Percentiles rank a stretch among this genome's conserved stretches.
Evolutionary conservation across 2,797 vertebrate species (phyloP).

Genomic region (Spinus olivaceus): DNA sequence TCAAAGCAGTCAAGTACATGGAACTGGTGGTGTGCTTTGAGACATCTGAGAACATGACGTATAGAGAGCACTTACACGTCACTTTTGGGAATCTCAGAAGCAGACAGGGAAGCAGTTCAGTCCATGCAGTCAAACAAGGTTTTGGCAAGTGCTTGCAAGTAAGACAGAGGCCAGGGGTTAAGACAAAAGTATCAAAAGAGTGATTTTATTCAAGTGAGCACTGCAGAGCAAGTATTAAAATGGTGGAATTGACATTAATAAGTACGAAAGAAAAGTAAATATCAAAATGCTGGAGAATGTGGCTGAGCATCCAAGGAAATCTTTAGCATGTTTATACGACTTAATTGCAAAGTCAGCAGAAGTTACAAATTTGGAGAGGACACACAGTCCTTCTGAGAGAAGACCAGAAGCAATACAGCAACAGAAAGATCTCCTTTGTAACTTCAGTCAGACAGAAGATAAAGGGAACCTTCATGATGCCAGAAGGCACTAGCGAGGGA

Average conservation of each 20-base stretch:
- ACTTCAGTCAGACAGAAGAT: neutral
- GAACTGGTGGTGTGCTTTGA: neutral
- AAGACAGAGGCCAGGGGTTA: neutral
- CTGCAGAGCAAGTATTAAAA: neutral
- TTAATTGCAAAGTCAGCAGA: neutral
- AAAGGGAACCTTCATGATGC: neutral
- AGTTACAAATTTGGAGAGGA: neutral
- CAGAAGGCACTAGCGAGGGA: neutral
- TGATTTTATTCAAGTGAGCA: neutral
- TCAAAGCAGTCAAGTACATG: neutral
- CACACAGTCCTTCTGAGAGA: neutral
- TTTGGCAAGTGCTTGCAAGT: neutral
- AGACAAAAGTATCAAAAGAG: neutral
- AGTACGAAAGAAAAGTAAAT: neutral
- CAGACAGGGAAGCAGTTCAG: neutral
- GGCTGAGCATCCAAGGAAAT: neutral
- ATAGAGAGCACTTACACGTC: neutral
- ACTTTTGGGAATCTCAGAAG: neutral
- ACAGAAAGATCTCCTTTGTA: neutral
- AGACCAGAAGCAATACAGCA: neutral
- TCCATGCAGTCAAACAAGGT: neutral
- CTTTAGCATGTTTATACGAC: neutral
- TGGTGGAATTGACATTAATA: fast-evolving
- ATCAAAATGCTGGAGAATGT: neutral
- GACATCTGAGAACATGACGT: neutral